Evolutionary conservation across 2,113 vertebrate species (phyloP), one percentile per base, ranked within the genome.

Genomic region (Eudyptes chrysolophus): DNA sequence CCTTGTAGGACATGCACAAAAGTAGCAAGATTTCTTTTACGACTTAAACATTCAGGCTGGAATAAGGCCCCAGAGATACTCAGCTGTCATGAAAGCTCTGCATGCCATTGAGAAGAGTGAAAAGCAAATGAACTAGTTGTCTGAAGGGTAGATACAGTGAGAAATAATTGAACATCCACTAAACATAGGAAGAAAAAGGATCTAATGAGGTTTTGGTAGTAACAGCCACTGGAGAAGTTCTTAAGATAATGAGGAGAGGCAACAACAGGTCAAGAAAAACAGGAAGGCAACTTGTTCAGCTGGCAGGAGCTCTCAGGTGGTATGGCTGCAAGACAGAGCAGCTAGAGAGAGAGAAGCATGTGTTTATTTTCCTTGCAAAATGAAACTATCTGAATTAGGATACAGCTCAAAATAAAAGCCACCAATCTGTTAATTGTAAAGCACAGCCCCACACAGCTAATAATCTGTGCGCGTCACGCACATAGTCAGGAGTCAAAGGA

Each of bases 391-490:
- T 44, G 60, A 88, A 74, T 65, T 29, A 22, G 30, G 57, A 64
- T 75, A 30, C 25, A 89, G 61, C 16, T 83, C 58, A 76, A 94
- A 96, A 88, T 79, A 95, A 90, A 93, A 96, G 71, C 61, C 95
- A 62, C 26, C 29, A 29, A 30, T 65, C 49, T 49, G 26, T 92
- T 60, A 32, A 58, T 87, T 79, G 36, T 61, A 93, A 90, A 94
- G 52, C 84, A 70, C 46, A 93, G 34, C 30, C 66, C 32, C 27
- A 78, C 78, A 40, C 27, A 74, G 87, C 55, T 89, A 72, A 87
- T 89, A 88, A 66, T 26, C 66, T 57, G 19, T 95, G 86, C 77
- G 5, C 22, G 1, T 87, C 78, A 92, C 1, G 0, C 24, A 57
- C 84, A 46, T 8, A 83, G 66, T 61, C 89, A 93, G 94, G 62